Evolutionary conservation across 2,888 invertebrate species (phyloP).

Genomic region (Synanthedon vespiformis): DNA sequence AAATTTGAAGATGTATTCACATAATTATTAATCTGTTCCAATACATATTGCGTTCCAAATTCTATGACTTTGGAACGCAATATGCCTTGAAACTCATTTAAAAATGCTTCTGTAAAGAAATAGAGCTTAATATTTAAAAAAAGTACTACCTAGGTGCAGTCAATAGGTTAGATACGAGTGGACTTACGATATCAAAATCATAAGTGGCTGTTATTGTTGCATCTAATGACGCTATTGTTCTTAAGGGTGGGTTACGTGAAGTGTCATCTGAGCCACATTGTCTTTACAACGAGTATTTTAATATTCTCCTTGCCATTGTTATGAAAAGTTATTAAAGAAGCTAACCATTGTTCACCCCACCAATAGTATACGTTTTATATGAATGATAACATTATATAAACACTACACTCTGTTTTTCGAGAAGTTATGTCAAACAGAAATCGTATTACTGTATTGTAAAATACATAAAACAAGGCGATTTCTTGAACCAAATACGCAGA

Average conservation of each 20-base stretch:
- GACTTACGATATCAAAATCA: constrained; percentile 5
- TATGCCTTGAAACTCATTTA: too few species aligned
- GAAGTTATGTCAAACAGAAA: too few species aligned
- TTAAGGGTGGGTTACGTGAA: constrained; percentile 24
- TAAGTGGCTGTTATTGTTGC: constrained; percentile 39
- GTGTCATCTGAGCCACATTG: constrained; percentile 51
- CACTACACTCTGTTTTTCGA: too few species aligned
- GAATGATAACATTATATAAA: too few species aligned
- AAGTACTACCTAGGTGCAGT: background rate
- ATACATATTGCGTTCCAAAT: too few species aligned
- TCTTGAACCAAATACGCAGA: too few species aligned
- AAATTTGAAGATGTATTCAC: too few species aligned
- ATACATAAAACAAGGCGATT: too few species aligned
- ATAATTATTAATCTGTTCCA: too few species aligned
- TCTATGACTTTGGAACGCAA: too few species aligned
- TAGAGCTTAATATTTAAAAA: constrained; percentile 11
- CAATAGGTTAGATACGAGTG: constrained; percentile 14
- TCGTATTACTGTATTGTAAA: too few species aligned
- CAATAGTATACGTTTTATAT: background rate
- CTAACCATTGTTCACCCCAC: background rate
- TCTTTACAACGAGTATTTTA: constrained; percentile 40
- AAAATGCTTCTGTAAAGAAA: too few species aligned
- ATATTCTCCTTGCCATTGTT: constrained; percentile 35
- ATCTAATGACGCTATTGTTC: constrained; percentile 57
- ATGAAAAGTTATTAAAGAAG: constrained; percentile 8